Conservation (phyloP, 2,113 vertebrate genomes). For the Ceyx margarethae region DNA sequence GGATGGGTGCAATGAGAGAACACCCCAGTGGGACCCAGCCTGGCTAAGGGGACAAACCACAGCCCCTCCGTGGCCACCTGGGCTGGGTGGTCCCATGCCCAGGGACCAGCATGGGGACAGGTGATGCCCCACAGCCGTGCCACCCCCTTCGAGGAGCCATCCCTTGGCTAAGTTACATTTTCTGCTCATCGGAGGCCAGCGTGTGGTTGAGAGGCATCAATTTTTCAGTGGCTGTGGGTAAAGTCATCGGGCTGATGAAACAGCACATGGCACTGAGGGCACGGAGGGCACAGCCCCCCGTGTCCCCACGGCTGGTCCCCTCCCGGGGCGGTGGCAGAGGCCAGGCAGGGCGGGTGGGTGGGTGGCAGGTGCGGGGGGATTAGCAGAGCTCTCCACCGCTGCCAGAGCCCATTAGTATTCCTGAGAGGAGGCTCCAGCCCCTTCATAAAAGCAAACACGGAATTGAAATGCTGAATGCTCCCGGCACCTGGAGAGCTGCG, state of each 20-base stretch:
- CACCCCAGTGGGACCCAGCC: neutral
- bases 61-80: neutral
- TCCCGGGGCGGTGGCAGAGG: rapidly evolving
- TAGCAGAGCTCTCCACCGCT: neutral
- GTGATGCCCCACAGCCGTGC: rapidly evolving
- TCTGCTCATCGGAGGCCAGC: conserved; percentile 31
- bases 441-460: conserved; percentile 66
- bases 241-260: conserved; percentile 49
- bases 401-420: conserved; percentile 68
- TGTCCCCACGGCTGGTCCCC: neutral
- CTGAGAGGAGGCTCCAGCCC: conserved; percentile 4
- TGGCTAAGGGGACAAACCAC: neutral
- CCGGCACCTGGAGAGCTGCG: neutral
- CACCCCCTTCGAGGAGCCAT: neutral
- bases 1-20: neutral
- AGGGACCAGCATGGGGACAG: neutral
- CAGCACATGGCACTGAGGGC: rapidly evolving
- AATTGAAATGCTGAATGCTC: conserved; percentile 36
- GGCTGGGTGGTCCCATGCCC: neutral
- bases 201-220: conserved; percentile 28
- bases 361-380: conserved; percentile 49
- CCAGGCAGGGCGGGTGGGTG: rapidly evolving
- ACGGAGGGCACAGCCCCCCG: rapidly evolving
- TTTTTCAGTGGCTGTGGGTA: conserved; percentile 57
- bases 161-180: neutral